Percentiles rank a stretch among this genome's conserved stretches.
phyloP scores from a whole-genome alignment of 2,888 invertebrate species.

The Glaucopsyche alexis region DNA sequence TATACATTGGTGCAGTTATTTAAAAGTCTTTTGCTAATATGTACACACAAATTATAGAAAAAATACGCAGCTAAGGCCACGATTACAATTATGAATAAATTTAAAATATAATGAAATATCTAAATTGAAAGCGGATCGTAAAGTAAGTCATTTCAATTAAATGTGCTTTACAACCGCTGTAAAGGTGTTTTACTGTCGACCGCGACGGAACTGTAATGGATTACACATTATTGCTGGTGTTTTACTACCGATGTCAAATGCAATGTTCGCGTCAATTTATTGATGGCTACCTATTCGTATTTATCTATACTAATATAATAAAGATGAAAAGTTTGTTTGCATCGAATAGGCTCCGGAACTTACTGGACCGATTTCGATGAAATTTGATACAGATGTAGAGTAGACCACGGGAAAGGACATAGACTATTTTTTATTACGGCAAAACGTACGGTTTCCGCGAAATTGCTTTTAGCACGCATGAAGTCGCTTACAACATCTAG shows the following conservation, averaged over 20 bases:
- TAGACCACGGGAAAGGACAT: too few relatives aligned
- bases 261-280: constrained; percentile 5
- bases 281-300: background rate
- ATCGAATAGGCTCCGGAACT: too few relatives aligned
- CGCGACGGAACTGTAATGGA: constrained; percentile 14
- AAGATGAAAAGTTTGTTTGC: too few relatives aligned
- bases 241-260: constrained; percentile 5
- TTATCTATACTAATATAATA: background rate
- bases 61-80: background rate
- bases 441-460: too few relatives aligned
- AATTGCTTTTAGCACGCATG: too few relatives aligned
- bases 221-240: constrained; percentile 9
- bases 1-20: too few relatives aligned
- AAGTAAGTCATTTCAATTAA: background rate
- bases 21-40: too few relatives aligned
- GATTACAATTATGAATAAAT: background rate
- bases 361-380: too few relatives aligned
- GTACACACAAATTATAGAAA: too few relatives aligned
- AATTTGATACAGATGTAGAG: too few relatives aligned
- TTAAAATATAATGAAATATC: background rate
- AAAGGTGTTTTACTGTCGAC: constrained; percentile 15
- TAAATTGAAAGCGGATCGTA: constrained; percentile 5
- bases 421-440: too few relatives aligned
- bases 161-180: background rate
- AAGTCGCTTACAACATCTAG: too few relatives aligned